Evolutionary conservation across 2,888 invertebrate species (phyloP).

Genomic region (Chymomyza procnemis): DNA sequence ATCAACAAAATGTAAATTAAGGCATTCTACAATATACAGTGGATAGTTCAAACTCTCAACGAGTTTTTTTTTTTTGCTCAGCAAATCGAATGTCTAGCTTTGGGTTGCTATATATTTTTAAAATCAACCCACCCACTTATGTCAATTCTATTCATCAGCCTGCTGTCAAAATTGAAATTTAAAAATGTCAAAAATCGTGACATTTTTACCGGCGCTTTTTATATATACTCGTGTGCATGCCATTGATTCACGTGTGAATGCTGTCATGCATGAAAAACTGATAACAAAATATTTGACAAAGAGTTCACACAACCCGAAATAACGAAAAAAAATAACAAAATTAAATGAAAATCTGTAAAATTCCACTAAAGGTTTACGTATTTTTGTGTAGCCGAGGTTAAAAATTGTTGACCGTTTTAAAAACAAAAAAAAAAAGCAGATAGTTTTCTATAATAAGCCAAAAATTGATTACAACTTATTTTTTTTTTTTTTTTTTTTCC

Average conservation of each 20-base stretch:
- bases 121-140: constrained; percentile 6
- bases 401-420: no score
- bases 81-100: background rate
- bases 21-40: constrained; percentile 24
- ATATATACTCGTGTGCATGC: background rate
- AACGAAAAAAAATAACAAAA: constrained; percentile 12
- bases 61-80: background rate
- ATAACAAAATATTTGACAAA: constrained; percentile 58
- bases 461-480: no score
- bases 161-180: constrained; percentile 69
- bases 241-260: constrained; percentile 48
- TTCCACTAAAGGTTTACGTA: background rate
- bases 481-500: no score
- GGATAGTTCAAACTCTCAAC: background rate
- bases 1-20: constrained; percentile 56
- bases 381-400: no score
- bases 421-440: no score
- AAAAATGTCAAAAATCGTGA: constrained; percentile 71
- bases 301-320: constrained; percentile 38
- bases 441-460: no score
- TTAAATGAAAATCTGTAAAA: background rate
- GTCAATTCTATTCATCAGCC: constrained; percentile 33
- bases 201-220: constrained; percentile 36
- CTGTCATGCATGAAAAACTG: constrained; percentile 71
- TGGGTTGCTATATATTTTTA: background rate